Percentiles rank a stretch among this genome's conserved stretches.
These are phyloP conservation scores for Anas capensis DNA, from an alignment of 2,797 vertebrate species.

Conservation along the genomic window DNA sequence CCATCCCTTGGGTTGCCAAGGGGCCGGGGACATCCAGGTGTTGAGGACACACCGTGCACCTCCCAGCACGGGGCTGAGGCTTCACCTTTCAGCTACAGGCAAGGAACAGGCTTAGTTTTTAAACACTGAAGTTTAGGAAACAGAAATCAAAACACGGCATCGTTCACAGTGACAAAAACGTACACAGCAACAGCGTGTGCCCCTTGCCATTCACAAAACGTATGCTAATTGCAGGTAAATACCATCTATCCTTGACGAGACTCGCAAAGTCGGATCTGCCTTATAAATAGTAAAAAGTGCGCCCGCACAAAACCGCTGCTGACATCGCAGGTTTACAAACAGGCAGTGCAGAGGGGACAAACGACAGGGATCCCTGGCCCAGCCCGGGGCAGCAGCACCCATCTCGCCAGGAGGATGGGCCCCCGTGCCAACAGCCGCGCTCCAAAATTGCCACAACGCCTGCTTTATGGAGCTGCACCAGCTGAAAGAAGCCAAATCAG, in stretches of 20 bases:
- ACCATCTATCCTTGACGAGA: slow-evolving; percentile 13
- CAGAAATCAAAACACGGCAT: background rate
- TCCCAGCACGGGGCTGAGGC: background rate
- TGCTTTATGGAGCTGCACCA: slow-evolving; percentile 74
- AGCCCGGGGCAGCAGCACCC: fast-evolving
- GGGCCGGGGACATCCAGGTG: background rate
- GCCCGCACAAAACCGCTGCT: background rate
- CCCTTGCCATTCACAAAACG: slow-evolving; percentile 68
- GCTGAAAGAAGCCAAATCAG: slow-evolving; percentile 79
- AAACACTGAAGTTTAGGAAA: background rate
- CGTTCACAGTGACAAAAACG: background rate
- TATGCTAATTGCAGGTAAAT: slow-evolving; percentile 67
- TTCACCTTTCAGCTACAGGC: background rate
- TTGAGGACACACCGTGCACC: background rate
- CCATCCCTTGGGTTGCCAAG: background rate
- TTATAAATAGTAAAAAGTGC: background rate
- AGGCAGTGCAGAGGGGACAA: background rate
- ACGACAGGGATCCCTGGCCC: fast-evolving
- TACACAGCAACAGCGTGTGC: background rate
- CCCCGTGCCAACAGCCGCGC: fast-evolving
- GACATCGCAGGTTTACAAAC: fast-evolving
- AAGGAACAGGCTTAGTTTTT: background rate
- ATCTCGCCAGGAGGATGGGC: fast-evolving
- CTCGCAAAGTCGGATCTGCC: background rate
- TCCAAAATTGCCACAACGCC: background rate